Evolutionary conservation across 92 coral and sea anemone species (phyloP).

Genomic region (Nematostella vectensis): DNA sequence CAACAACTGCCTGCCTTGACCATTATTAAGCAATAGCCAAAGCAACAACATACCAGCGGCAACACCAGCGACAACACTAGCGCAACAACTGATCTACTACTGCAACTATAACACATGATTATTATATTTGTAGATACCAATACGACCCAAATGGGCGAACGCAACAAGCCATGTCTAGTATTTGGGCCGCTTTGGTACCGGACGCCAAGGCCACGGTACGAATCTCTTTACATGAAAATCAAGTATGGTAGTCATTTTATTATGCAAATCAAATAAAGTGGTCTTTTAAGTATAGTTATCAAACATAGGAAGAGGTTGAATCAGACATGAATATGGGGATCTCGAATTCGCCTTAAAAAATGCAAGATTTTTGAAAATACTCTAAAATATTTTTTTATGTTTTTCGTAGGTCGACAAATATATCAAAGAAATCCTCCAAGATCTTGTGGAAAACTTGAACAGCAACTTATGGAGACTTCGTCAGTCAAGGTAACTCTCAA

Average conservation of each 20-base stretch:
- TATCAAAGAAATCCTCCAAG: slow-evolving; percentile 73
- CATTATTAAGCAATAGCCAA: too few relatives aligned
- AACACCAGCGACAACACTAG: too few relatives aligned
- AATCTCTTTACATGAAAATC: too few relatives aligned
- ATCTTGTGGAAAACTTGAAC: slow-evolving; percentile 72
- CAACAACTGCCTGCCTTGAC: too few relatives aligned
- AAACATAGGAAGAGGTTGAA: too few relatives aligned
- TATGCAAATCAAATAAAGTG: neutral
- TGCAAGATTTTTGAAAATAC: too few relatives aligned
- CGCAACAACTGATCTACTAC: too few relatives aligned
- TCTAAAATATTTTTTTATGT: too few relatives aligned
- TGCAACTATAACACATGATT: neutral
- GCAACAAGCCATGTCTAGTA: slow-evolving; percentile 95
- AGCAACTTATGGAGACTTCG: slow-evolving; percentile 85
- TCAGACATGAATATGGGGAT: too few relatives aligned
- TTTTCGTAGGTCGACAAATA: slow-evolving; percentile 73
- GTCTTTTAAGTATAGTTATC: neutral
- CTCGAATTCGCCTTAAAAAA: too few relatives aligned
- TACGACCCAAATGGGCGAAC: slow-evolving; percentile 86
- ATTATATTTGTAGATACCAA: slow-evolving; percentile 53
- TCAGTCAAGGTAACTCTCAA: slow-evolving; percentile 90
- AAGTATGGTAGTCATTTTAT: too few relatives aligned
- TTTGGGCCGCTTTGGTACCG: slow-evolving; percentile 93
- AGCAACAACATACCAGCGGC: too few relatives aligned
- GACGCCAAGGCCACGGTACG: slow-evolving; percentile 74